Conservation (phyloP, 2,797 vertebrate genomes). For the Acanthurus tractus region DNA sequence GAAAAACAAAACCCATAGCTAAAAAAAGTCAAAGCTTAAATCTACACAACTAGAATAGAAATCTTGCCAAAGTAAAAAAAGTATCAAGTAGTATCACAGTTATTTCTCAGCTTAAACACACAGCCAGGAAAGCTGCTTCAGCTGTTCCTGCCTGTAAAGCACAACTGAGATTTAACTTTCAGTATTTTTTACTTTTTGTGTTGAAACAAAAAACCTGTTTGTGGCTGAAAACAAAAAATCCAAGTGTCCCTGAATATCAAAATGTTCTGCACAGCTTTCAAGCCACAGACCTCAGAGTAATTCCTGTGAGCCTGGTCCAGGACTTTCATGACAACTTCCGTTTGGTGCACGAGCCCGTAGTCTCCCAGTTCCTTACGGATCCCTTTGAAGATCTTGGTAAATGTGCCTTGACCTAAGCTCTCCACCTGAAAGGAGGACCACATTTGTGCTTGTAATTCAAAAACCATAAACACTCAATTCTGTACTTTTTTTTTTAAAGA, state of each 20-base stretch:
- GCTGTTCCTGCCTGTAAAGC: not conserved
- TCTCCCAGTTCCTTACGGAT: slow-evolving; percentile 94
- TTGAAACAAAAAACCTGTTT: not conserved
- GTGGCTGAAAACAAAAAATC: not conserved
- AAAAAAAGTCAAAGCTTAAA: too few relatives aligned
- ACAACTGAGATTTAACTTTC: not conserved
- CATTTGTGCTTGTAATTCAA: not conserved
- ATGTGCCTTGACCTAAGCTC: slow-evolving; percentile 95
- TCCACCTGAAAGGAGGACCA: slow-evolving; percentile 85
- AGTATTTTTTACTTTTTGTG: too few relatives aligned
- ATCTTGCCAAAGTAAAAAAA: not conserved
- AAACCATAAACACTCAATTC: not conserved
- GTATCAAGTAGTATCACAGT: not conserved
- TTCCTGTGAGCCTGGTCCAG: slow-evolving; percentile 94
- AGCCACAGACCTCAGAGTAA: slow-evolving; percentile 90
- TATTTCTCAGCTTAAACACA: not conserved
- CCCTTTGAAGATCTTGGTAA: slow-evolving; percentile 98
- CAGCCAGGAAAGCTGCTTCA: not conserved
- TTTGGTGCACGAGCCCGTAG: slow-evolving; percentile 92
- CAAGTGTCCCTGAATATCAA: not conserved
- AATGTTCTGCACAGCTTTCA: not conserved
- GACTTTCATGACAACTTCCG: slow-evolving; percentile 95
- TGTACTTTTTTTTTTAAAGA: not conserved
- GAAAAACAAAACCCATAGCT: too few relatives aligned
- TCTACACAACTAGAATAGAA: not conserved